Evolutionary conservation across 2,113 vertebrate genomes (phyloP).

Genomic region (Oryzias woworae): DNA sequence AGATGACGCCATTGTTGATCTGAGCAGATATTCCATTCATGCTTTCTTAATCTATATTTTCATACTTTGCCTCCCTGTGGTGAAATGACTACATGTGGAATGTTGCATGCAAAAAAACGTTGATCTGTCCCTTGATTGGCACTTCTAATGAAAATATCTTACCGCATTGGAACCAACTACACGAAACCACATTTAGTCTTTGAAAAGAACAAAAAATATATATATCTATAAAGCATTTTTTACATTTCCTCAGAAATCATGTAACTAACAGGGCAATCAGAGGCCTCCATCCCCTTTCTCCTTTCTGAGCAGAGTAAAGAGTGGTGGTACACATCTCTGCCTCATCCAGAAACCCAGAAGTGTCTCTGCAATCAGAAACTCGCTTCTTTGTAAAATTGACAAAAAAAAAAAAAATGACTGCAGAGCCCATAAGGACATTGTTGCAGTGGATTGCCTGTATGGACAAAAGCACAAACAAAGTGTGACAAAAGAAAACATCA

Average conservation of each 20-base stretch:
- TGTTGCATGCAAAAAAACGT: not conserved
- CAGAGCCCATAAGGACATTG: constrained; percentile 38
- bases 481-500: constrained; percentile 22
- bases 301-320: constrained; percentile 56
- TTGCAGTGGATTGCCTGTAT: constrained; percentile 32
- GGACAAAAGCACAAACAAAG: constrained; percentile 26
- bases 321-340: constrained; percentile 52
- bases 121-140: no score
- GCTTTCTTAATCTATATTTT: constrained; percentile 20
- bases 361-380: constrained; percentile 65
- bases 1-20: constrained; percentile 5
- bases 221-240: not conserved
- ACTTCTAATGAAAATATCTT: no score
- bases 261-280: constrained; percentile 54
- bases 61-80: constrained; percentile 1
- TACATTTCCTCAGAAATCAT: not conserved
- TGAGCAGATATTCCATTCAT: constrained; percentile 65
- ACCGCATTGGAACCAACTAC: no score
- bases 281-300: constrained; percentile 40
- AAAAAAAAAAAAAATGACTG: constrained; percentile 49
- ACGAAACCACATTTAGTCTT: no score
- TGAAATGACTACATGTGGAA: constrained; percentile 7
- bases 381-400: constrained; percentile 8
- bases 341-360: constrained; percentile 54
- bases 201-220: no score